Evolutionary conservation across 2,888 invertebrate genomes (phyloP), one percentile per base, ranked within the genome.

Genomic region (Malacosoma neustria): DNA sequence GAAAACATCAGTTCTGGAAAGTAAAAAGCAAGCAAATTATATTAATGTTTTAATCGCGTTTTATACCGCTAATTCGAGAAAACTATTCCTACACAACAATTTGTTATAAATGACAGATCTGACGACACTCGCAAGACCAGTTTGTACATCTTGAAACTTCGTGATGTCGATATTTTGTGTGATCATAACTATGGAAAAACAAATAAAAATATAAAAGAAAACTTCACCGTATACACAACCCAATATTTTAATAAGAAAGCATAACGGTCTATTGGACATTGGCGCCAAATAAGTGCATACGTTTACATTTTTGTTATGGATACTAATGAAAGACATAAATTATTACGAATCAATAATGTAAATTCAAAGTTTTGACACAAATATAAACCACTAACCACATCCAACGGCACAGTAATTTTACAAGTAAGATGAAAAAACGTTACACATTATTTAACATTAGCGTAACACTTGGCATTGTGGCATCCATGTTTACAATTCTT

Each of bases 401-500:
- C 39, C 39, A 50, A 55, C 50, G 54, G 48, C 47, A 51, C 38
- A 44, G 48, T 44, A 46, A 49, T 44, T 47, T 51, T 48, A 45
- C 38, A 50, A 50, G 46, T 39, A 49, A 41, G 48, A 55, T 46
- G 44, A 45, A 51, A 52, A 53, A 51, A 39, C 38, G 36, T 36
- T 22, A 46, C 52, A 63, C 58, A 59, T 61, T 62, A 63, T 52
- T 68, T 63, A 52, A 70, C 63, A 60, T 46, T 48, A 62, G 54
- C 62, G 65, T 57, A 69, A 69, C 70, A 74, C 74, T 73, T 68
- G 64, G 74, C 82, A 79, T 73, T 84, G 84, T 68, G 64, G 74
- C 82, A 79, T 73, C 85, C 85, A 85, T 85, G 84, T 85, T 85
- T 85, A 85, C 85, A 85, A 84, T 80, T 84, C 69, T 69, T 74